A percentile compares a stretch with the other conserved stretches of the same genome.
Conservation (phyloP, 2,113 vertebrate genomes). For the Nannobrachium achirus region DNA sequence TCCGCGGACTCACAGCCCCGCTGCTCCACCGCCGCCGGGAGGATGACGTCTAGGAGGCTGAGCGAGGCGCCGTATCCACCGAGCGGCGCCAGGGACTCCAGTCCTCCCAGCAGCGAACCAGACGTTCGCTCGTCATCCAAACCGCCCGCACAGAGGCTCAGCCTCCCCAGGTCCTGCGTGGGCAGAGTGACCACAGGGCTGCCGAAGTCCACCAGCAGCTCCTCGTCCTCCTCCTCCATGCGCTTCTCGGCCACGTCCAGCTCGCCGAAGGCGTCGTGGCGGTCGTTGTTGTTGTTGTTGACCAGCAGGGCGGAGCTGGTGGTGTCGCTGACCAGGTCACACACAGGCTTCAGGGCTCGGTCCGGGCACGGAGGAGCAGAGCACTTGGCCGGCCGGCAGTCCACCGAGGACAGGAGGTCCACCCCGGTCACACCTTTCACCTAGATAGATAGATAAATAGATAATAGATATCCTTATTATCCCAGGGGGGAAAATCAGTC, state of each 20-base stretch:
- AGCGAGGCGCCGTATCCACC: constrained; percentile 51
- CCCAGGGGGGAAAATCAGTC: too few relatives aligned
- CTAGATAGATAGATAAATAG: too few relatives aligned
- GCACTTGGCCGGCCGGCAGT: constrained; percentile 75
- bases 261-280: constrained; percentile 77
- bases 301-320: constrained; percentile 80
- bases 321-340: constrained; percentile 91
- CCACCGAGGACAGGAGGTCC: constrained; percentile 92
- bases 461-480: too few relatives aligned
- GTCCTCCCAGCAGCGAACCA: constrained; percentile 31
- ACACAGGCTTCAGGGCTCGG: constrained; percentile 85
- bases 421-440: constrained; percentile 81
- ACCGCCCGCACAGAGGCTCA: constrained; percentile 17
- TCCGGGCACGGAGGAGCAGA: constrained; percentile 76
- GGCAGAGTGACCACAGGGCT: constrained; percentile 60
- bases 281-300: too few relatives aligned
- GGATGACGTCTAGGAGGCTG: constrained; percentile 70
- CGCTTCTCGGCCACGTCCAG: constrained; percentile 73
- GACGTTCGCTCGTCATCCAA: constrained; percentile 28
- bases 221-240: constrained; percentile 56
- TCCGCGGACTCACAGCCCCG: constrained; percentile 39
- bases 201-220: constrained; percentile 78
- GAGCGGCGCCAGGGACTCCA: constrained; percentile 33
- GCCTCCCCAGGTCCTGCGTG: constrained; percentile 9
- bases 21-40: constrained; percentile 72